Evolutionary conservation across 2,113 vertebrate genomes (phyloP).

Genomic region (Tricholaema leucomelas): DNA sequence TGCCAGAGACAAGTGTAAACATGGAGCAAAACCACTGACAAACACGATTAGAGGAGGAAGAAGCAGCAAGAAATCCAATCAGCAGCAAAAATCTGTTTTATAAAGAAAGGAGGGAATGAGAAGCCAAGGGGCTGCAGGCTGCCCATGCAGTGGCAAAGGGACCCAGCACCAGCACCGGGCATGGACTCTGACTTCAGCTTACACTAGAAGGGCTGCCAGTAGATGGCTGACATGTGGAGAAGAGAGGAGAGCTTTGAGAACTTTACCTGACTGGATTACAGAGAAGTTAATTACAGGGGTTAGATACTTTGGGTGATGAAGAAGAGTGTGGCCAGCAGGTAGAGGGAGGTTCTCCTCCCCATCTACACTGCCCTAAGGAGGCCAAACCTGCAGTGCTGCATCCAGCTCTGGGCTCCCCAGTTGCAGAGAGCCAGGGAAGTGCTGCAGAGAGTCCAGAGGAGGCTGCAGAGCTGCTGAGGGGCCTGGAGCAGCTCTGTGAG

Average conservation of each 20-base stretch:
- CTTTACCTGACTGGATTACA: neutral
- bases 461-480: too few relatives aligned
- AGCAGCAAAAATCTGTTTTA: neutral
- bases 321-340: too few relatives aligned
- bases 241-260: neutral
- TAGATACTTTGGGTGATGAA: neutral
- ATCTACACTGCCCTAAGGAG: too few relatives aligned
- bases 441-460: too few relatives aligned
- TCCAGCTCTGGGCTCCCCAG: too few relatives aligned
- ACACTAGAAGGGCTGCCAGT: neutral
- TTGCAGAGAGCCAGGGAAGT: too few relatives aligned
- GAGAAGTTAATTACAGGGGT: neutral
- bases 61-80: neutral
- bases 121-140: neutral
- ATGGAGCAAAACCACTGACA: neutral
- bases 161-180: neutral
- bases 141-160: neutral
- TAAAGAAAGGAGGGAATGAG: neutral
- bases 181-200: neutral
- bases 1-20: constrained; percentile 14
- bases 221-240: neutral
- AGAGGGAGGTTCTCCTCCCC: too few relatives aligned
- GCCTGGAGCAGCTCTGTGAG: too few relatives aligned
- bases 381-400: too few relatives aligned
- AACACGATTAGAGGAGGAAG: neutral